phyloP scores from a whole-genome alignment of 1,140 invertebrate species.

The Ips typographus region DNA sequence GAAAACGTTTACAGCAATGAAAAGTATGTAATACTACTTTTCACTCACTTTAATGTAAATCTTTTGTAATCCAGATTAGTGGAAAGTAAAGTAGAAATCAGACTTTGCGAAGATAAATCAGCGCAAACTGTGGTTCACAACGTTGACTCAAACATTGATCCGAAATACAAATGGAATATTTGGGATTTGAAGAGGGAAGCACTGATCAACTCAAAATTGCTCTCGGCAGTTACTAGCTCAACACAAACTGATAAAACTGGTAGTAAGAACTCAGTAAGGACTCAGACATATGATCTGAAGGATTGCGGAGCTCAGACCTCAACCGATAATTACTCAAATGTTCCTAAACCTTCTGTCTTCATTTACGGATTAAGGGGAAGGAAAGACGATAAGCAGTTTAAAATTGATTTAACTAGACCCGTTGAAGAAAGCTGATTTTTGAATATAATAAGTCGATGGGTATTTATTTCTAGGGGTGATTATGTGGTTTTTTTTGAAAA shows the following conservation, averaged over 20 bases:
- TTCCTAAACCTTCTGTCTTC: slow-evolving; percentile 53
- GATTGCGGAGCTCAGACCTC: slow-evolving; percentile 57
- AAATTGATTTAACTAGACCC: slow-evolving; percentile 48
- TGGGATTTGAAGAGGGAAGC: slow-evolving; percentile 66
- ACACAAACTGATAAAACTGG: slow-evolving; percentile 63
- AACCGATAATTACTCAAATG: slow-evolving; percentile 57
- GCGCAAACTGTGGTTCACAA: slow-evolving; percentile 70
- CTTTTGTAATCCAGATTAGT: slow-evolving; percentile 34
- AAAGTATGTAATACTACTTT: slow-evolving; percentile 35
- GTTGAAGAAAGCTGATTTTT: slow-evolving; percentile 39
- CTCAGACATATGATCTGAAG: slow-evolving; percentile 58
- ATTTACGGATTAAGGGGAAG: slow-evolving; percentile 60
- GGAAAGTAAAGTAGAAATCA: slow-evolving; percentile 38
- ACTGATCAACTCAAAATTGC: slow-evolving; percentile 52
- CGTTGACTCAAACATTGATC: slow-evolving; percentile 63
- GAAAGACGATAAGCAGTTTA: slow-evolving; percentile 52
- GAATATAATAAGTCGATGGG: neutral
- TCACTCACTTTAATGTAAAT: slow-evolving; percentile 1
- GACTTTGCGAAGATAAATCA: slow-evolving; percentile 58
- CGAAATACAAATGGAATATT: slow-evolving; percentile 72
- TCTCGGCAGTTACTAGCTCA: slow-evolving; percentile 59
- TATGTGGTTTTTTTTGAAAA: too few relatives aligned
- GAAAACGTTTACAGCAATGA: slow-evolving; percentile 51
- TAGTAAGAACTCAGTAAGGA: slow-evolving; percentile 54
- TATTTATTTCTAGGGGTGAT: too few relatives aligned